A percentile compares a stretch with the other conserved stretches of the same genome.
Evolutionary conservation across 2,888 invertebrate species (phyloP).

Genomic region (Leptogaster cylindrica): DNA sequence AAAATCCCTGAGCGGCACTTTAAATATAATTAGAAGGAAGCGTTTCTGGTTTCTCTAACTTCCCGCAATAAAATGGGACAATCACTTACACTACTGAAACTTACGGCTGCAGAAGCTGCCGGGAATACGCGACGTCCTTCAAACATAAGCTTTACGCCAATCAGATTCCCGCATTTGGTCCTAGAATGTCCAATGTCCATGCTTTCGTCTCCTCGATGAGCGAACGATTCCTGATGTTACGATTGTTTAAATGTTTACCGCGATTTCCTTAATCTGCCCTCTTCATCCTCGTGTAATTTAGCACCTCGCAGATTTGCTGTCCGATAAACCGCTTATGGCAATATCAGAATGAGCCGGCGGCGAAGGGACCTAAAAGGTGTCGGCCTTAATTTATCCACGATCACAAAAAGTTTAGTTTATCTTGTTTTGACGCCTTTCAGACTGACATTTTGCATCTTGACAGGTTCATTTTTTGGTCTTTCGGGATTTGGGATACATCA

Average conservation of each 20-base stretch:
- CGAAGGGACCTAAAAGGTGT: conserved; percentile 22
- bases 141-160: background rate
- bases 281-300: conserved; percentile 26
- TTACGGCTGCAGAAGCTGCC: too few species aligned
- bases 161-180: too few species aligned
- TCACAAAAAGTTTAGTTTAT: conserved; percentile 24
- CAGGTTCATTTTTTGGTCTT: conserved; percentile 7
- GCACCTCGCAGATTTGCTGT: conserved; percentile 13
- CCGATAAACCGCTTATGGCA: conserved; percentile 39
- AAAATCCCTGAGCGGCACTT: too few species aligned
- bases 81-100: too few species aligned
- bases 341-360: background rate
- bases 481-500: conserved; percentile 5
- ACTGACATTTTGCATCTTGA: conserved; percentile 24
- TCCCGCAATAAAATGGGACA: too few species aligned
- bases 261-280: conserved; percentile 26
- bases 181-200: background rate
- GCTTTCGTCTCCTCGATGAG: background rate
- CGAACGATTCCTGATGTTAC: conserved; percentile 22
- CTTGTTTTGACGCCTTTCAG: conserved; percentile 33
- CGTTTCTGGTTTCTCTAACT: too few species aligned
- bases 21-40: too few species aligned
- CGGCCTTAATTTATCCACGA: conserved; percentile 20
- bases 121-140: conserved; percentile 7
- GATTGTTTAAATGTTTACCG: conserved; percentile 38